Evolutionary conservation across 1,140 invertebrate genomes (phyloP), one percentile per base, ranked within the genome.

Genomic region (Euborellia annulipes): DNA sequence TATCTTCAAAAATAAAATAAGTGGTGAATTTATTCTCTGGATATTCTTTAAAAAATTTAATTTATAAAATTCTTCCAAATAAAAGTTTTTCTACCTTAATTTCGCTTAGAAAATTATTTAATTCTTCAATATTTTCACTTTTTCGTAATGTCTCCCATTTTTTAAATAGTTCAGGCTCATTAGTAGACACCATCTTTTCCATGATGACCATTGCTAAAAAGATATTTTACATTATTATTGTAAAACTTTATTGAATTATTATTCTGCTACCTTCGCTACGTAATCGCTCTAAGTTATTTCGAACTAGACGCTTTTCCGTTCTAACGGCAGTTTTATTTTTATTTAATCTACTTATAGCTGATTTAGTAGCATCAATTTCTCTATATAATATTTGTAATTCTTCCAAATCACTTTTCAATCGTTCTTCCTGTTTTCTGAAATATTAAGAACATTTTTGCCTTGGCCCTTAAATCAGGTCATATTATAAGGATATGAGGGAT

Each of bases 191-290:
- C 13, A 59, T 45, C 1, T 51, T 50, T 45, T 65, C 63, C 52
- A 63, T 56, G 52, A 59, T 57, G 39, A 47, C 43, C 11, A 56
- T 52, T 54, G 62, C 62, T 65, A 37, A 7, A 48, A n/a, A n/a
- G n/a, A n/a, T n/a, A n/a, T n/a, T n/a, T n/a, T n/a, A n/a, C n/a
- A n/a, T n/a, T n/a, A n/a, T n/a, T n/a, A n/a, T n/a, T n/a, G n/a
- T n/a, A n/a, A n/a, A n/a, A n/a, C n/a, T n/a, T n/a, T n/a, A n/a
- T n/a, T n/a, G n/a, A n/a, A n/a, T n/a, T n/a, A n/a, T n/a, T n/a
- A n/a, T n/a, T n/a, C n/a, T n/a, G n/a, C n/a, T n/a, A n/a, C n/a
- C n/a, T n/a, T n/a, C n/a, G n/a, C 17, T 18, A 13, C 43, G 47
- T 22, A 46, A 27, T 6, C 11, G 23, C 11, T 27, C 23, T 27